Percentiles rank a stretch among this genome's conserved stretches.
phyloP scores from a whole-genome alignment of 2,113 vertebrate species.

The Rynchops niger region DNA sequence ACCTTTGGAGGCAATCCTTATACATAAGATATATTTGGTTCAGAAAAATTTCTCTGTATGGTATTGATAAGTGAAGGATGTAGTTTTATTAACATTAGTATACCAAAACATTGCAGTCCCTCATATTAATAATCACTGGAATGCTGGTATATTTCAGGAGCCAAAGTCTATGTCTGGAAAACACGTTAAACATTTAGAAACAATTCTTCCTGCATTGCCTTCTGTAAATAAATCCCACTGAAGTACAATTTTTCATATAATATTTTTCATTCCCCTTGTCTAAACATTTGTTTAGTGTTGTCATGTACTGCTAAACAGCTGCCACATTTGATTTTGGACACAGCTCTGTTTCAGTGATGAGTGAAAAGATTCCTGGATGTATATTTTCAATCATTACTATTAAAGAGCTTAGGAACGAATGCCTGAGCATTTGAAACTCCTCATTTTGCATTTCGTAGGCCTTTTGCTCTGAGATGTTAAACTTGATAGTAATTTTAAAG shows the following conservation, averaged over 20 bases:
- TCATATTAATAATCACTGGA: background rate
- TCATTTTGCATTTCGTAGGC: background rate
- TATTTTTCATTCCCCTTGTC: background rate
- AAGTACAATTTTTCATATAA: background rate
- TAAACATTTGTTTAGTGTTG: conserved; percentile 24
- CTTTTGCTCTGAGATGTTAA: background rate
- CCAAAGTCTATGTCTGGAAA: background rate
- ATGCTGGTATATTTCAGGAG: background rate
- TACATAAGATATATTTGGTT: background rate
- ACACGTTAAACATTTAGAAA: background rate
- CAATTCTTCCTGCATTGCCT: background rate
- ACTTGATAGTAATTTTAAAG: background rate
- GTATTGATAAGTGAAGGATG: background rate
- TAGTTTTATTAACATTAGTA: background rate
- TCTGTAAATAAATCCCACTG: background rate
- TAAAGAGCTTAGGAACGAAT: background rate
- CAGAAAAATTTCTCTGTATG: background rate
- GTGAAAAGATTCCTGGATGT: background rate
- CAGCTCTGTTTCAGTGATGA: background rate
- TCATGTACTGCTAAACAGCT: background rate
- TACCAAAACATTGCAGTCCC: background rate
- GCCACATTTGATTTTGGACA: background rate
- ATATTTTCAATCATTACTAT: background rate
- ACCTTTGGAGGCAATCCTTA: background rate
- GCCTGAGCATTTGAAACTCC: background rate